Evolutionary conservation across 2,797 vertebrate species (phyloP).

Genomic region (Epinephelus malabaricus): DNA sequence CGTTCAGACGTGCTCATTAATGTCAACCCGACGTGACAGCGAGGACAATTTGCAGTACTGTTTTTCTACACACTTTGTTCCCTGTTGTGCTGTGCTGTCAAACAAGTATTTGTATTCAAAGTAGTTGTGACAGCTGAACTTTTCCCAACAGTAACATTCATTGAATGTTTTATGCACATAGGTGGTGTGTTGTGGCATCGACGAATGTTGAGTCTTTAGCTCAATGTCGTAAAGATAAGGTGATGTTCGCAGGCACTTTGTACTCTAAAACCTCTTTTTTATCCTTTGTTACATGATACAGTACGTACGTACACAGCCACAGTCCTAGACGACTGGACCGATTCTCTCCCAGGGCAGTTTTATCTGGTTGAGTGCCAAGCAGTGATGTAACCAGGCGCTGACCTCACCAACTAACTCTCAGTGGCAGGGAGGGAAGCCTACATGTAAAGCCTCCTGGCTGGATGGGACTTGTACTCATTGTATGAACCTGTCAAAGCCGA

Average conservation of each 20-base stretch:
- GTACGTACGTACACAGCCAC: conserved; percentile 5
- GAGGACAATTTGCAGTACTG: conserved; percentile 47
- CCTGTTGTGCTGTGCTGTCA: conserved; percentile 42
- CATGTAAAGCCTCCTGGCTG: conserved; percentile 40
- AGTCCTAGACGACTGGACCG: conserved; percentile 39
- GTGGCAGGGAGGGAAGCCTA: conserved; percentile 49
- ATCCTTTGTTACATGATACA: conserved; percentile 24
- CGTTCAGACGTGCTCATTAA: conserved; percentile 60
- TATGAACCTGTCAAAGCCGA: conserved; percentile 33
- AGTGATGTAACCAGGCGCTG: conserved; percentile 67
- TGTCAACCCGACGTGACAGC: conserved; percentile 61
- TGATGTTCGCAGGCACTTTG: conserved; percentile 8
- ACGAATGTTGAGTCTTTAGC: conserved; percentile 2
- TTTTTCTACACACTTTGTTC: conserved; percentile 59
- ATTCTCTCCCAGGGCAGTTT: conserved; percentile 56
- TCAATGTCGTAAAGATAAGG: background rate
- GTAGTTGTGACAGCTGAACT: conserved; percentile 59
- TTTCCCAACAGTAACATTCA: conserved; percentile 34
- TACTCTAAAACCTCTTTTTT: conserved; percentile 5
- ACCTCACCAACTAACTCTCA: conserved; percentile 59
- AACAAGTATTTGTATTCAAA: conserved; percentile 47
- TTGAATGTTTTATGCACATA: conserved; percentile 29
- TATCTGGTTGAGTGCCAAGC: conserved; percentile 62
- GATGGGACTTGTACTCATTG: conserved; percentile 51
- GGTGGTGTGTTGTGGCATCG: background rate